These are phyloP conservation scores for Zootermopsis nevadensis DNA, from an alignment of 2,888 invertebrate genomes.

Conservation along the genomic window DNA sequence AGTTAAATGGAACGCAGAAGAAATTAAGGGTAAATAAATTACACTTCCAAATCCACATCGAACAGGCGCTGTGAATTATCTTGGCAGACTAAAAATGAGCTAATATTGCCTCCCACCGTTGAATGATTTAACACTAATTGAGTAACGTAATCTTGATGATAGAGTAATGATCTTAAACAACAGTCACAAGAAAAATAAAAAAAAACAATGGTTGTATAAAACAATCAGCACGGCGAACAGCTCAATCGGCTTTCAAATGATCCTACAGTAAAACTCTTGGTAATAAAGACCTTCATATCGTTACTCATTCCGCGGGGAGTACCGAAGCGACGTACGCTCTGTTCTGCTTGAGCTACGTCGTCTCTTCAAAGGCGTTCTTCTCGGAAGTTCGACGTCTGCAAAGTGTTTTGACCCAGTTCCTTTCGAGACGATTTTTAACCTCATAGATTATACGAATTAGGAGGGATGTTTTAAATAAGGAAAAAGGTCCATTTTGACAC, in stretches of 20 bases:
- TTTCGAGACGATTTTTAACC: too few relatives aligned
- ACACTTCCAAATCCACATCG: neutral
- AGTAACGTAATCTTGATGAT: constrained; percentile 39
- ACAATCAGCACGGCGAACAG: constrained; percentile 47
- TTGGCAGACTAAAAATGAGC: neutral
- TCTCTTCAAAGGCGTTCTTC: too few relatives aligned
- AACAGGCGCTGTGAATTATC: neutral
- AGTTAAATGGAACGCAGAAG: neutral
- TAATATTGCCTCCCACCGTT: neutral
- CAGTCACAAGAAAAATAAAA: constrained; percentile 9
- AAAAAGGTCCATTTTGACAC: too few relatives aligned
- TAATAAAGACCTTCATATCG: constrained; percentile 10
- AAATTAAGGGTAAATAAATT: neutral
- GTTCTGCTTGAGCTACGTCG: constrained; percentile 1
- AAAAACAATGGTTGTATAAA: constrained; percentile 30
- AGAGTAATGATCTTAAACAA: neutral
- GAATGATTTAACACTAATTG: constrained; percentile 50
- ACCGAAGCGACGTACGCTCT: neutral
- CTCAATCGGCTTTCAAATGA: constrained; percentile 45
- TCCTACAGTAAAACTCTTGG: neutral
- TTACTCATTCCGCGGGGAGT: constrained; percentile 31
- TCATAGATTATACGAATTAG: too few relatives aligned
- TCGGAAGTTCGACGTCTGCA: too few relatives aligned
- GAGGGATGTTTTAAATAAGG: too few relatives aligned
- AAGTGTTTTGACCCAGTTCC: too few relatives aligned